Evolutionary conservation across 2,888 invertebrate genomes (phyloP).

Genomic region (Nomada ferruginata): DNA sequence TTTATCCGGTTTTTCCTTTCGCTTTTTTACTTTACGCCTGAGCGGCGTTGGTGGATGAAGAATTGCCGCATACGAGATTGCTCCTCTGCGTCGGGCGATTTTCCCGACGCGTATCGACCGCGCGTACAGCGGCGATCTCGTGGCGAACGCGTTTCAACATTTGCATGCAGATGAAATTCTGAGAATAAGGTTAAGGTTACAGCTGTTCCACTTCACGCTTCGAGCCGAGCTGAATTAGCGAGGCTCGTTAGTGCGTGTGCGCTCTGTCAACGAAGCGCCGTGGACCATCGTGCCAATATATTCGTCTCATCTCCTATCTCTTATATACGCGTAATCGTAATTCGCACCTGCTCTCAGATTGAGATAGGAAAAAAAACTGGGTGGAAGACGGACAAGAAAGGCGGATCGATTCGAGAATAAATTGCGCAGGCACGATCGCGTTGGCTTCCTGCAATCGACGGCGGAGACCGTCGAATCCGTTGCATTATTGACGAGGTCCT

Average conservation of each 20-base stretch:
- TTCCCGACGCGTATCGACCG: no score
- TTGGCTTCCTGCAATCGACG: slow-evolving; percentile 12
- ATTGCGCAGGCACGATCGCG: slow-evolving; percentile 34
- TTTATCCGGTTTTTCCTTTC: no score
- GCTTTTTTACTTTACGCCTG: no score
- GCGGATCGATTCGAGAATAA: slow-evolving; percentile 27
- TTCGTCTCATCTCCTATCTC: not conserved
- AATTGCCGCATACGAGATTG: no score
- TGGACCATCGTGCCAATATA: not conserved
- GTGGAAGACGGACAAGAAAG: not conserved
- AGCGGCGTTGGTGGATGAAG: no score
- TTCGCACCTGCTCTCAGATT: no score
- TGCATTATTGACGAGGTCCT: slow-evolving; percentile 43
- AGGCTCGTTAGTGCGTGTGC: slow-evolving; percentile 31
- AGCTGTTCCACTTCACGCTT: slow-evolving; percentile 48
- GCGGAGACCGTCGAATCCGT: slow-evolving; percentile 7
- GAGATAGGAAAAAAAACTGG: no score
- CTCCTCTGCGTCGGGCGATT: no score
- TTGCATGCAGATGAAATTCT: slow-evolving; percentile 54
- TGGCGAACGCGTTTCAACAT: slow-evolving; percentile 15
- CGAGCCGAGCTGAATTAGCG: slow-evolving; percentile 46
- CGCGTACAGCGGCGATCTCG: slow-evolving; percentile 12
- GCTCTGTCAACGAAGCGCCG: not conserved
- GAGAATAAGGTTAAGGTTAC: slow-evolving; percentile 61
- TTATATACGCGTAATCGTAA: no score